Conservation (phyloP, 2,113 vertebrate genomes). For the Trogon melanurus region DNA sequence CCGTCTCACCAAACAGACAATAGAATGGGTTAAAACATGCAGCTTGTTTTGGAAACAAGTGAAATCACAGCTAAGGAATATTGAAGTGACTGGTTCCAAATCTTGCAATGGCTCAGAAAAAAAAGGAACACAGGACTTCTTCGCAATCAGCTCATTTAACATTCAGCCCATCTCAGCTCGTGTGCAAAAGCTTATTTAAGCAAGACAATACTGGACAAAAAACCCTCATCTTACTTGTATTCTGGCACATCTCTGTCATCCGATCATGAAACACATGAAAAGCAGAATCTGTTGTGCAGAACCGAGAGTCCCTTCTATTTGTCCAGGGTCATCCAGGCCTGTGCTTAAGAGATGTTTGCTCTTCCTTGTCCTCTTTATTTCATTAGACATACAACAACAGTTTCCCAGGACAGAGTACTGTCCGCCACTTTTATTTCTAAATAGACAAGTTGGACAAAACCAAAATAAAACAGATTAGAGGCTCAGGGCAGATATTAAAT, state of each 20-base stretch:
- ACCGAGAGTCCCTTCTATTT: background rate
- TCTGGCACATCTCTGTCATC: background rate
- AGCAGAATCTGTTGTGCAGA: background rate
- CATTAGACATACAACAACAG: background rate
- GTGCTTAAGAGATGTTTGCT: background rate
- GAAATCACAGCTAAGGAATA: background rate
- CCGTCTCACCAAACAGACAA: background rate
- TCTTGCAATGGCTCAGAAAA: background rate
- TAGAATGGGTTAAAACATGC: background rate
- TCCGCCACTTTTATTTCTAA: conserved; percentile 24
- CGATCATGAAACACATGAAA: background rate
- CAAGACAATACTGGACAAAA: background rate
- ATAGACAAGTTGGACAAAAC: conserved; percentile 29
- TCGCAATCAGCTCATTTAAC: background rate
- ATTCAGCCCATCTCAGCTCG: background rate
- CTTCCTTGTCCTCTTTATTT: background rate
- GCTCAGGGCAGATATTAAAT: background rate
- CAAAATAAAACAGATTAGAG: background rate
- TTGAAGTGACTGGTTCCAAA: background rate
- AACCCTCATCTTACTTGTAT: background rate
- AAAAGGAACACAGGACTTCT: background rate
- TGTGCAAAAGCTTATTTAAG: background rate
- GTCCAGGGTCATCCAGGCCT: background rate
- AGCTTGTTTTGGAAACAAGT: background rate
- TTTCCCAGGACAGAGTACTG: background rate